These are phyloP conservation scores for Stercorarius parasiticus DNA, from an alignment of 2,113 vertebrate genomes.

Conservation along the genomic window DNA sequence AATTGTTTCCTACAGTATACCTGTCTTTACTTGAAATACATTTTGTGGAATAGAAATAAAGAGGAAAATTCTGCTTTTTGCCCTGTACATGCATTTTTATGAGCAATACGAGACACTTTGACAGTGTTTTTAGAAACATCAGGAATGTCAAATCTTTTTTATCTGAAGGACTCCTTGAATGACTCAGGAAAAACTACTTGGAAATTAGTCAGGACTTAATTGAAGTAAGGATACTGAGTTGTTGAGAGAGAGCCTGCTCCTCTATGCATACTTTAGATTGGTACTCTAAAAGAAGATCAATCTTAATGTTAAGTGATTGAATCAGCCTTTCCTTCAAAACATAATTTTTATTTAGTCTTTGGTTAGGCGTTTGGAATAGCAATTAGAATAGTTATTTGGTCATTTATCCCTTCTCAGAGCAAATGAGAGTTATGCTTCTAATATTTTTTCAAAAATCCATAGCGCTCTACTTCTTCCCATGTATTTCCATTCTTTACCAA, in stretches of 20 bases:
- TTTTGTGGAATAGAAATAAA: background rate
- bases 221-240: background rate
- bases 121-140: background rate
- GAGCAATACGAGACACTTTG: conserved; percentile 8
- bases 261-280: background rate
- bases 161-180: background rate
- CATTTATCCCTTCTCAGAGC: background rate
- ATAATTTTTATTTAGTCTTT: background rate
- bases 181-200: conserved; percentile 39
- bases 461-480: background rate
- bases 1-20: background rate
- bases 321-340: conserved; percentile 14
- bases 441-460: background rate
- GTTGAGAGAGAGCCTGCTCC: background rate
- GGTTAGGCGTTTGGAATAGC: background rate
- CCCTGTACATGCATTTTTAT: background rate
- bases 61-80: background rate
- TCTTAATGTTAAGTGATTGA: background rate
- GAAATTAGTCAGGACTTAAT: conserved; percentile 37
- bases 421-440: background rate
- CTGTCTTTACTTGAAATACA: background rate
- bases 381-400: background rate
- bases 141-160: conserved; percentile 8
- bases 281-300: background rate
- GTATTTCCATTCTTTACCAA: background rate